These are phyloP conservation scores for Listronotus oregonensis DNA, from an alignment of 1,140 invertebrate genomes.

Conservation along the genomic window DNA sequence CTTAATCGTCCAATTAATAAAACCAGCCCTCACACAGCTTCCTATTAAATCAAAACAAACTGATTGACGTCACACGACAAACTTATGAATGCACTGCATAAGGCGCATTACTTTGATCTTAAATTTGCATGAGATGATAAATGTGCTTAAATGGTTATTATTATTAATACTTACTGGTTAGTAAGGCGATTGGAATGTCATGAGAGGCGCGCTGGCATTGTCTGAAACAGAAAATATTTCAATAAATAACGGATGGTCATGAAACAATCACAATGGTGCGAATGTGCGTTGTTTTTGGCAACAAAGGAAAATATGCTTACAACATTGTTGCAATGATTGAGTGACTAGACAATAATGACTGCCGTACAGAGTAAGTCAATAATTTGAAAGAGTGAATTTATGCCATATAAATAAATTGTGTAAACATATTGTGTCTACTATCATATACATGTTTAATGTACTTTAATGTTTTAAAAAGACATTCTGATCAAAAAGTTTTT, in stretches of 20 bases:
- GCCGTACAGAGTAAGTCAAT: no score
- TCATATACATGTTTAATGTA: no score
- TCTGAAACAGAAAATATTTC: conserved; percentile 32
- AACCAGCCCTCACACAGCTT: no score
- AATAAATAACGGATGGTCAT: conserved; percentile 23
- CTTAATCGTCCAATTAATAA: no score
- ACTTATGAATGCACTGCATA: conserved; percentile 9
- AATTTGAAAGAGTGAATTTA: no score
- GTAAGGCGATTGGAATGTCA: conserved; percentile 32
- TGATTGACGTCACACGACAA: conserved; percentile 5
- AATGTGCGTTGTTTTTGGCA: conserved; percentile 26
- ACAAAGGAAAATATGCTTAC: conserved; percentile 6
- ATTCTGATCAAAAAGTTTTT: no score
- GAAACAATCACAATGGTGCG: conserved; percentile 5
- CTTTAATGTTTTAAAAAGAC: no score
- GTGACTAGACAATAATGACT: no score
- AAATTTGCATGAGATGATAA: conserved; percentile 22
- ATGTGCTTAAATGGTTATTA: conserved; percentile 32
- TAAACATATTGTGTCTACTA: no score
- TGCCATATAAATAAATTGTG: no score
- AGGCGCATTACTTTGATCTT: conserved; percentile 21
- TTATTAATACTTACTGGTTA: conserved; percentile 31
- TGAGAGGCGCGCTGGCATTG: conserved; percentile 20
- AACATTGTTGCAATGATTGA: conserved; percentile 9
- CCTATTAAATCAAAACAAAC: neutral